Evolutionary conservation across 1,140 invertebrate species (phyloP), one percentile per base, ranked within the genome.

Genomic region (Periplaneta americana): DNA sequence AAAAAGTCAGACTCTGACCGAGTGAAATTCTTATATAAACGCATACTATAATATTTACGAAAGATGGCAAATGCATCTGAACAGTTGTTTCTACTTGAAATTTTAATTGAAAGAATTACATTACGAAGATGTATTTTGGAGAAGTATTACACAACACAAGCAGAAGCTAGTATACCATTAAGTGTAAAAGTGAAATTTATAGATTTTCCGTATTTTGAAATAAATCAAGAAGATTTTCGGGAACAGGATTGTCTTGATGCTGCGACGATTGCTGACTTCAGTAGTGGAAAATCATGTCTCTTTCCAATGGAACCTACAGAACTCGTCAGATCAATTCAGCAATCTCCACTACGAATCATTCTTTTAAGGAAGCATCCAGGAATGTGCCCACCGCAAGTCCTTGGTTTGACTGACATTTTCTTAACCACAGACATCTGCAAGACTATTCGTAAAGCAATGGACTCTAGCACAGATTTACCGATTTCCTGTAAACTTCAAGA

Each of bases 61-160:
- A n/a, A n/a, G n/a, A n/a, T n/a, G n/a, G n/a, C n/a, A n/a, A n/a
- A n/a, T n/a, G n/a, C n/a, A n/a, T n/a, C n/a, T n/a, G 84, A 87
- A 35, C 85, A 87, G 75, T 81, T 87, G 1, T 87, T 85, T 33
- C 85, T 87, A 85, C 81, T 87, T 10, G 85, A 87, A 48, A 82
- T 87, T 32, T 82, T 86, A 57, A 10, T 85, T 8, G 80, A 87
- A 57, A 74, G 79, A 28, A 34, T 86, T 28, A 77, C 81, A 75
- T 17, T 87, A 10, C 76, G 74, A 15, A 75, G 74, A 75, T 75
- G n/a, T 13, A 13, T 75, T 32, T 22, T 28, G n/a, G 28, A 75
- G 33, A 75, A 31, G 74, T 75, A 75, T 28, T 11, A 84, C 10
- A 83, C 66, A 22, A 80, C 18, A 15, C 11, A 79, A 31, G 32